Base-by-base conservation (phyloP, 2,113 vertebrate species). In the Thalassoma bifasciatum region DNA sequence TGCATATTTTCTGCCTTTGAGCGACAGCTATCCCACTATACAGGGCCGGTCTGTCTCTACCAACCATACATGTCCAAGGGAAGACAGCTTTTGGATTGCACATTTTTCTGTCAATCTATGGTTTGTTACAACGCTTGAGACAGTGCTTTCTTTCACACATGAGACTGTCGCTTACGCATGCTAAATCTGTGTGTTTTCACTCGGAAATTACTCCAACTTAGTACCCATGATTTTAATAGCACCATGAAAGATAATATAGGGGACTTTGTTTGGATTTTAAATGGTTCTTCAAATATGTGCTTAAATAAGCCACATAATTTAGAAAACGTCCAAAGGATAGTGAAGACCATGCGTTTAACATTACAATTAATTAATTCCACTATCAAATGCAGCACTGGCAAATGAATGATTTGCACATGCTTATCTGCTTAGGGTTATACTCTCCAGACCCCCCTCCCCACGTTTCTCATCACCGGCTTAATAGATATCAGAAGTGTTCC, bases 311-410 rank as follows among this genome's bases (percentile, higher is more conserved):
- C 76, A 53, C 75, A 72, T 86, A 68, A 85, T 80, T 83, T 66
- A 86, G 73, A 66, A 59, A 68, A 77, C 57, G 81, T 77, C 86
- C 74, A 50, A 78, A 49, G 70, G 72, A 83, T 71, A 62, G 69
- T 67, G 89, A 82, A 79, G 85, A 85, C 85, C 86, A 75, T 84
- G 93, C 86, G 78, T 89, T 91, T 92, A 90, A 89, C 86, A 91
- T 90, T 92, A 90, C 92, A 92, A 93, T 93, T 91, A 94, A 94
- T 92, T 92, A 91, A 92, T 93, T 89, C 85, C 88, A 90, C 88
- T 91, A 91, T 91, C 74, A 84, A 91, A 93, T 91, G 84, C 88
- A 93, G 89, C 72, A 76, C 74, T 81, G 86, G 88, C 85, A 85
- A 92, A 93, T 89, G 90, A 88, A 92, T 91, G 90, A 92, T 92